Evolutionary conservation across 2,888 invertebrate genomes (phyloP).

Genomic region (Aphrophora alni): DNA sequence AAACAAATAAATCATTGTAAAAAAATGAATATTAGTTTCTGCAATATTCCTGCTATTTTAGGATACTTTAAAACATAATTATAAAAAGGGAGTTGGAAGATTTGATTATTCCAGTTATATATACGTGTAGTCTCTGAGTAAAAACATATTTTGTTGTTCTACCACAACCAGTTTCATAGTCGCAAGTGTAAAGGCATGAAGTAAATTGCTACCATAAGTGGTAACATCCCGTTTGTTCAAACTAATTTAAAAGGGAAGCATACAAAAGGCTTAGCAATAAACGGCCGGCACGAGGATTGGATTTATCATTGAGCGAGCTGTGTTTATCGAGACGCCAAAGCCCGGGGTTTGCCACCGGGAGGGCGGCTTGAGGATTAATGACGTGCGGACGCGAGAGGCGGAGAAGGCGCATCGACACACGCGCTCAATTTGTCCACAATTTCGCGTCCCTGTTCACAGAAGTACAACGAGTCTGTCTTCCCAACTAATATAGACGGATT

Average conservation of each 20-base stretch:
- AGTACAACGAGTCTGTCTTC: neutral
- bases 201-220: neutral
- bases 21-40: no score
- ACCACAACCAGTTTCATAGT: no score
- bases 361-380: neutral
- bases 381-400: constrained; percentile 1
- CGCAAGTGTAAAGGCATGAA: no score
- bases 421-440: neutral
- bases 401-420: neutral
- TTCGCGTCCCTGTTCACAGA: neutral
- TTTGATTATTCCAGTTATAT: no score
- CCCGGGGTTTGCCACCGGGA: neutral
- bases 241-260: neutral
- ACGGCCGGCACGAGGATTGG: neutral
- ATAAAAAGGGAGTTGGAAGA: no score
- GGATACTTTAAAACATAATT: no score
- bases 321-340: neutral
- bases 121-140: no score
- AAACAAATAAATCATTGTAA: no score
- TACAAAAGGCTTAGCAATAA: neutral
- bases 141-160: no score
- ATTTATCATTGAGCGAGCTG: neutral
- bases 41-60: no score
- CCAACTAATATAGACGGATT: neutral
- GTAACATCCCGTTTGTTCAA: neutral